A percentile compares a stretch with the other conserved stretches of the same genome.
Evolutionary conservation across 2,113 vertebrate genomes (phyloP).

Genomic region (Thalassarche chlororhynchos): DNA sequence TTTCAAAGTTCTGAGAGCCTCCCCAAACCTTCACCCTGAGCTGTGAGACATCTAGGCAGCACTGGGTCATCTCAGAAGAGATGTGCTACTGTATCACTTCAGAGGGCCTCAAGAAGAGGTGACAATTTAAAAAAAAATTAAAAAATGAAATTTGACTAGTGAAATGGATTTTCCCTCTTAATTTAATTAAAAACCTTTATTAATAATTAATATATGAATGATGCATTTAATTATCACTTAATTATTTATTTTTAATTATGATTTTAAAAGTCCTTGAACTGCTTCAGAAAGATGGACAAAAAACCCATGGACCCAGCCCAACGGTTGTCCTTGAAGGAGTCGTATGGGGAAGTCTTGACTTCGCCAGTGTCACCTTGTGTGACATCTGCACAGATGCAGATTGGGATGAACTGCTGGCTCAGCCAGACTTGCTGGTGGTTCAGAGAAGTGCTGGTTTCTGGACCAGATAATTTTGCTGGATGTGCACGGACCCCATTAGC

Average conservation of each 20-base stretch:
- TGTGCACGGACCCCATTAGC: not conserved
- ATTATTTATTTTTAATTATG: not conserved
- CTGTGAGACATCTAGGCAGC: not conserved
- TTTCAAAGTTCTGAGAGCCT: not conserved
- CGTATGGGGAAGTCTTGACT: not conserved
- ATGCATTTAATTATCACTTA: not conserved
- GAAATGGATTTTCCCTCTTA: not conserved
- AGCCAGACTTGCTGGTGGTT: not conserved
- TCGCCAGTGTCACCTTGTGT: not conserved
- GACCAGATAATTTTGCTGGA: not conserved
- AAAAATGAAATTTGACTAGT: no score
- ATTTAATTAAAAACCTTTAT: not conserved
- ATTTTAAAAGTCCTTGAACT: not conserved
- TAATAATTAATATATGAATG: not conserved
- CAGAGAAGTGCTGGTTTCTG: not conserved
- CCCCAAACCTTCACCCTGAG: fast-evolving
- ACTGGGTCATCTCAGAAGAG: not conserved
- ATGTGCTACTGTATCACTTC: not conserved
- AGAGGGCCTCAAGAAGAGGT: not conserved
- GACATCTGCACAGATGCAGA: not conserved
- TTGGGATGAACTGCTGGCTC: not conserved
- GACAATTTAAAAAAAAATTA: not conserved
- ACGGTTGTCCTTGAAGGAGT: not conserved
- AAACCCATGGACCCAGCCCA: not conserved
- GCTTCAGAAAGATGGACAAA: not conserved